Evolutionary conservation across 2,797 vertebrate species (phyloP), one percentile per base, ranked within the genome.

Genomic region (Spinus pinus): DNA sequence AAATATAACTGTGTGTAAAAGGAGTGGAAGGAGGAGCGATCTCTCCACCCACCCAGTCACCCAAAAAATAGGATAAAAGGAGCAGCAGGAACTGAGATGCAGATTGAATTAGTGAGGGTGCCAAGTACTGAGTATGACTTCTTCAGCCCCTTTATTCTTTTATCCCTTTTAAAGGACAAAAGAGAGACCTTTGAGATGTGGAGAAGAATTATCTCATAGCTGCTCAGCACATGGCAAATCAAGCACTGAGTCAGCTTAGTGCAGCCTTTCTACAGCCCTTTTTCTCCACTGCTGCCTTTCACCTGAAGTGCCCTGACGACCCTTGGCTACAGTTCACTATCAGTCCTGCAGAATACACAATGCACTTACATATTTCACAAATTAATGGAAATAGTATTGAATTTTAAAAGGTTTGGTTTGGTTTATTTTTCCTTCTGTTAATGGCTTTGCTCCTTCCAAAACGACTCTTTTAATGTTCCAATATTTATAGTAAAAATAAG

Each of bases 321-420:
- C 13, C 35, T 65, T 42, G 71, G 24, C 33, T 78, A 20, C 18
- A 33, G 16, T 11, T 77, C 10, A 33, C 9, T 6, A 46, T 56
- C 33, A 60, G 1, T 44, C 16, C 47, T n/a, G 23, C 10, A 74
- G 54, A 56, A 69, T n/a, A 35, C 8, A 56, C 14, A 47, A 28
- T 18, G 12, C 7, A 46, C 8, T 49, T 57, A n/a, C 0, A 2
- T 51, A 62, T 62, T 62, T 82, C 54, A 72, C 0, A 1, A 21
- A 66, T 77, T 56, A 62, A 50, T 60, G 17, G 28, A 93, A 94
- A 82, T 17, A 4, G 4, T 23, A 49, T 18, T 64, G 75, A 91
- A 67, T 31, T 49, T 60, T 42, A 61, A 41, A 74, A 49, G 8
- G 19, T 24, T 47, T 44, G 9, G 16, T 25, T 15, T 7, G 1